Base-by-base conservation (phyloP, 2,888 invertebrate genomes). In the Prosapia bicincta region DNA sequence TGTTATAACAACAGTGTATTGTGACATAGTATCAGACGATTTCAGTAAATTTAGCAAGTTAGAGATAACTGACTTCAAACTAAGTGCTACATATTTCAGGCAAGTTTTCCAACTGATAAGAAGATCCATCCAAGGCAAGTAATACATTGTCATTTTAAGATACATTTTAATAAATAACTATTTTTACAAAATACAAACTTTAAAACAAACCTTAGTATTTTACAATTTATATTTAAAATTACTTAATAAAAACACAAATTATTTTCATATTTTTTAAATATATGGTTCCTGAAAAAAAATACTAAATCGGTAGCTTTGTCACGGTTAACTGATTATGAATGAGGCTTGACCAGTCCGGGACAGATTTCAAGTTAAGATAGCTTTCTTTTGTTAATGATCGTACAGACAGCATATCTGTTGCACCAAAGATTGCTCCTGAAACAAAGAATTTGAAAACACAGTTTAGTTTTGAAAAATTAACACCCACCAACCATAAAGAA, bases 341-440 rank as follows among this genome's bases (percentile, higher is more conserved):
- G 80, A 91, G 86, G 82, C 88, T 89, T 66, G 90, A 89, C 97
- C 97, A 97, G 86, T 97, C 96, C 1, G 93, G 93, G 72, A 97
- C 88, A 76, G 90, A 86, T 67, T 89, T 89, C 77, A 87, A 86
- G 81, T 90, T 90, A 77, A 91, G 85, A 86, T 93, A 97, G 72
- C 86, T 86, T 82, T 97, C 97, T 80, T 93, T 90, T 0, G 91
- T 88, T 66, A 95, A 84, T 13, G 93, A 93, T 67, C 93, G 89
- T 74, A 90, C 88, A 38, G 89, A 88, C 32, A 94, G 85, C 77
- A 92, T 88, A 82, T 93, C 93, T 0, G 93, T 91, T 38, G 92
- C 90, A 68, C 93, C 93, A 83, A 93, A 92, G 79, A 95, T 89
- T 9, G 94, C 90, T 74, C 91, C 92, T 90, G 82, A 68, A 84